These are phyloP conservation scores for Lapara coniferarum DNA, from an alignment of 2,888 invertebrate genomes.

Conservation along the genomic window DNA sequence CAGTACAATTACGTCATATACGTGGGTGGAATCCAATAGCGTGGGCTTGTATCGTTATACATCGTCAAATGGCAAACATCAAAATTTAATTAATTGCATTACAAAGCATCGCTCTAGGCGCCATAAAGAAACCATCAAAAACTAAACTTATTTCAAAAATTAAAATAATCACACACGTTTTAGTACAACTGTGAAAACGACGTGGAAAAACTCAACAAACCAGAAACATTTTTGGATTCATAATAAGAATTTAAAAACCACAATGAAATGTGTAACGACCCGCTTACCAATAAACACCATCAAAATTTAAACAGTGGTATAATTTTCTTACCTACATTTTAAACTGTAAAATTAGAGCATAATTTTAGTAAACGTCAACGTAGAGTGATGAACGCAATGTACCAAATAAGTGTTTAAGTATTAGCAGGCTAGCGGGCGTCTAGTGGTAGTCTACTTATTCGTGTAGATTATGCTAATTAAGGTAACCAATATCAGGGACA, in stretches of 20 bases:
- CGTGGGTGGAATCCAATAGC: constrained; percentile 23
- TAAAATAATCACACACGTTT: not conserved
- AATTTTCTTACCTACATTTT: too few species aligned
- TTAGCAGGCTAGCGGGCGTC: too few species aligned
- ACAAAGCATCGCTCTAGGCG: not conserved
- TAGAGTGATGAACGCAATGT: too few species aligned
- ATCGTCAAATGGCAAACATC: not conserved
- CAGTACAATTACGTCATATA: constrained; percentile 18
- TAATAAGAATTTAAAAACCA: too few species aligned
- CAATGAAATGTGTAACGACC: too few species aligned
- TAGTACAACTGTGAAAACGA: not conserved
- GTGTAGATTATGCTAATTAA: not conserved
- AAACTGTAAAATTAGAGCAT: too few species aligned
- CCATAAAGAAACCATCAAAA: not conserved
- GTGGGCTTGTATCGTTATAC: not conserved
- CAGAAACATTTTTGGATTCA: too few species aligned
- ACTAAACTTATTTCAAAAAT: not conserved
- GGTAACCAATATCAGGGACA: not conserved
- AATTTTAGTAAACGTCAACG: too few species aligned
- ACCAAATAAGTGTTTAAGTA: too few species aligned
- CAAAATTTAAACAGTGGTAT: too few species aligned
- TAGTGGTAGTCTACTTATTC: not conserved
- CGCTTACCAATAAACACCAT: too few species aligned
- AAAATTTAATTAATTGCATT: not conserved
- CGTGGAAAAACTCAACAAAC: too few species aligned